These are phyloP conservation scores for Myrmecophaga tridactyla DNA, from an alignment of 2,113 vertebrate species.

Conservation along the genomic window DNA sequence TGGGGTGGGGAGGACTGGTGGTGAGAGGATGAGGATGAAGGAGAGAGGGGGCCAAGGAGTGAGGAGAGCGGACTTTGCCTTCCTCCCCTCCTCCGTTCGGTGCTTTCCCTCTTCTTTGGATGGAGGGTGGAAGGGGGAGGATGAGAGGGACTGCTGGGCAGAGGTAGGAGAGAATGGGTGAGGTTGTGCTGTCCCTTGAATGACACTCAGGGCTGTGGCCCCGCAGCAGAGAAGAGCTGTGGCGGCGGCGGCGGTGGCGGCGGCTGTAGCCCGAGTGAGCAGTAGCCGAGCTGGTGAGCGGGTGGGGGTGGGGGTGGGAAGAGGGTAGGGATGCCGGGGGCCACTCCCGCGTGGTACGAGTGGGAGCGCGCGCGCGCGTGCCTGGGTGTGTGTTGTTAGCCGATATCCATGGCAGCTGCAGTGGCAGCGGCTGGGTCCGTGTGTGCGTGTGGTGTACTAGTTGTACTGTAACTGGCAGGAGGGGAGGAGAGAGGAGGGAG, in stretches of 20 bases:
- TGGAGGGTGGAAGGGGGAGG: slow-evolving; percentile 64
- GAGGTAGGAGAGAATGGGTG: slow-evolving; percentile 67
- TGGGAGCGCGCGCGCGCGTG: slow-evolving; percentile 64
- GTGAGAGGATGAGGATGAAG: slow-evolving; percentile 59
- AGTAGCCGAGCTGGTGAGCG: slow-evolving; percentile 60
- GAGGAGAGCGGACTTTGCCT: slow-evolving; percentile 71
- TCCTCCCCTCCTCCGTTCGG: slow-evolving; percentile 38
- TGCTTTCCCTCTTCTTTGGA: slow-evolving; percentile 67
- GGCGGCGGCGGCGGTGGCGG: slow-evolving; percentile 50
- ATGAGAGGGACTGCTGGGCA: slow-evolving; percentile 56
- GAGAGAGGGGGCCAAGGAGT: slow-evolving; percentile 22
- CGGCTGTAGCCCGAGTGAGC: slow-evolving; percentile 66
- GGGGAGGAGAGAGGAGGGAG: slow-evolving; percentile 41
- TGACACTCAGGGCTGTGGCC: slow-evolving; percentile 76
- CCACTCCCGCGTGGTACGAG: slow-evolving; percentile 70
- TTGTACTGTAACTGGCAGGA: slow-evolving; percentile 83
- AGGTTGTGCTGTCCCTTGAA: slow-evolving; percentile 72
- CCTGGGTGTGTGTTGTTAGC: slow-evolving; percentile 76
- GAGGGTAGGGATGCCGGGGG: slow-evolving; percentile 72
- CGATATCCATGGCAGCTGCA: slow-evolving; percentile 83
- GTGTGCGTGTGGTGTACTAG: slow-evolving; percentile 69
- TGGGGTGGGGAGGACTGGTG: slow-evolving; percentile 20
- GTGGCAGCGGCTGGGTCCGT: slow-evolving; percentile 61
- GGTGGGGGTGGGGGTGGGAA: slow-evolving; percentile 62
- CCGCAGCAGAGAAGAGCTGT: slow-evolving; percentile 66